Base-by-base conservation (phyloP, 2,113 vertebrate genomes). In the Malaclemys terrapin region DNA sequence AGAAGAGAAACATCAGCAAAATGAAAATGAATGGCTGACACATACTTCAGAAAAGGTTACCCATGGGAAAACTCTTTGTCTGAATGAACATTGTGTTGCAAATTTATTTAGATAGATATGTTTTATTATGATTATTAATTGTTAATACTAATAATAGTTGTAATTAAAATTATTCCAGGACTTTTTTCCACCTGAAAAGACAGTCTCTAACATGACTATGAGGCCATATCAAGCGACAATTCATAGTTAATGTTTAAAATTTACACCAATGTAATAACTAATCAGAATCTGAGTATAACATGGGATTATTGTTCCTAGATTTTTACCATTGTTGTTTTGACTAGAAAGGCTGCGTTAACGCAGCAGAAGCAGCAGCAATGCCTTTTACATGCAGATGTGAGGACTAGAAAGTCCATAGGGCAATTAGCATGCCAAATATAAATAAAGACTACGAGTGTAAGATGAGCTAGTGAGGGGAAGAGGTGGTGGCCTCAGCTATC, bases 81-180 rank as follows among this genome's bases (percentile, higher is more conserved):
- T 93, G 94, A 96, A 94, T 88, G 65, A 54, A 87, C 84, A 50
- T 89, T 97, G 94, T 92, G 65, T 92, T 94, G 56, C 84, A 88
- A 38, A 72, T 72, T 38, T 72, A 72, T 38, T 72, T 69, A 93
- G 91, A 94, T 84, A 84, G 85, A n/a, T 72, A 49, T 82, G 79
- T 0, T 85, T 96, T 90, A 82, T 91, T 84, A 79, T 81, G 1
- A 38, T 76, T 62, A 82, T 85, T 75, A 65, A 75, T 85, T 94
- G 50, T 54, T 91, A 83, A 47, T 89, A 93, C 93, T 91, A 93
- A 94, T 93, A 94, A 83, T 87, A 94, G 93, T 54, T 49, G 19
- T 89, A 91, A 89, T 94, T 27, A 87, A 65, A 92, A 95, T 94
- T 94, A n/a, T 38, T 9, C 53, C 57, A 45, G 76, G 10, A 47